These are phyloP conservation scores for Coturnix japonica DNA, from an alignment of 2,113 vertebrate species.

Conservation along the genomic window DNA sequence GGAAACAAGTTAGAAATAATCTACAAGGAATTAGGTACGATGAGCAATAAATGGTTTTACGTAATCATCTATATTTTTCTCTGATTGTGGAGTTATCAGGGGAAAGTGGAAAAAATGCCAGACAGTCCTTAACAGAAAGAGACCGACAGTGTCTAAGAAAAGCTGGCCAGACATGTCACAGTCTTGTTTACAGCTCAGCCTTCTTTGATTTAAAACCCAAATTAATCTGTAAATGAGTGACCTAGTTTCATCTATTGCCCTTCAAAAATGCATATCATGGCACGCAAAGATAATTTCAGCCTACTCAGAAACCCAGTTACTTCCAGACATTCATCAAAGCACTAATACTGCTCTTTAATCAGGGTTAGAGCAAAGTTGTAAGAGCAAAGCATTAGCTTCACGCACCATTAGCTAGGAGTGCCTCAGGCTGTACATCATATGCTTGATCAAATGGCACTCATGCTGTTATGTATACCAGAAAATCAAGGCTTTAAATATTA, in stretches of 20 bases:
- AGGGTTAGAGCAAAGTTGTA: neutral
- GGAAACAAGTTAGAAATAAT: neutral
- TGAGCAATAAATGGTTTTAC: neutral
- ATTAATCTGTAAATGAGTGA: slow-evolving; percentile 22
- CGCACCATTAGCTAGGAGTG: neutral
- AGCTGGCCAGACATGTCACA: neutral
- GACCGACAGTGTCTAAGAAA: neutral
- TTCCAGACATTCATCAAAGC: slow-evolving; percentile 15
- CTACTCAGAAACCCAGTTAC: neutral
- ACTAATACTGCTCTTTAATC: neutral
- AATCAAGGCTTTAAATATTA: neutral
- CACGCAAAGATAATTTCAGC: neutral
- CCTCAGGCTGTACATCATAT: neutral
- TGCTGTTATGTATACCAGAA: neutral
- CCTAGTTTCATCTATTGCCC: neutral
- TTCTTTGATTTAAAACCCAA: neutral
- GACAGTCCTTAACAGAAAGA: neutral
- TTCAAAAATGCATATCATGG: slow-evolving; percentile 15
- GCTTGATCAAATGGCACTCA: neutral
- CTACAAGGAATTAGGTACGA: neutral
- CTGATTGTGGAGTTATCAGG: neutral
- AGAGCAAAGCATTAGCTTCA: slow-evolving; percentile 13
- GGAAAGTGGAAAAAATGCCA: neutral
- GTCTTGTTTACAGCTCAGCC: neutral
- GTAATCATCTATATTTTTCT: neutral